Base-by-base conservation (phyloP, 2,888 invertebrate species). In the Cephus pygmeus region DNA sequence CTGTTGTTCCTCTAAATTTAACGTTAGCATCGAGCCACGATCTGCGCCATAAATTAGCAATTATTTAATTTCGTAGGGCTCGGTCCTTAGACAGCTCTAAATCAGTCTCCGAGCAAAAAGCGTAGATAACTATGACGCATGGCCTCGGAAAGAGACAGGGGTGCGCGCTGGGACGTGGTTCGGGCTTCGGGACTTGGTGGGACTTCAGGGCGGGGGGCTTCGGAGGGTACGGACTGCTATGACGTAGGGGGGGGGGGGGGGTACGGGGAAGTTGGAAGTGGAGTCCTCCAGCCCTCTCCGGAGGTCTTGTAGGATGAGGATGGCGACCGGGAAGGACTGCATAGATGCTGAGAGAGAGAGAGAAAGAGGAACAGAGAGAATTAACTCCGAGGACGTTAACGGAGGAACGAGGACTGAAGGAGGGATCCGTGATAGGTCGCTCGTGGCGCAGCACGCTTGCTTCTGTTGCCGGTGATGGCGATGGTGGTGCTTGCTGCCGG, bases 41-140 rank as follows among this genome's bases (percentile, higher is more conserved):
- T 91, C 88, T 90, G 86, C 90, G 89, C 90, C 91, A 91, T 91
- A 91, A 91, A 91, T 91, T 91, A 91, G 91, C 91, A 91, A 91
- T 91, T 91, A 91, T 91, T 91, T 91, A 91, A 91, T 91, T 91
- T 91, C 91, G 91, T 91, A 88, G 91, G 90, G 90, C 90, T 90
- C 88, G 87, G 91, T 91, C 91, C 91, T 91, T 91, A 91, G 91
- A 91, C 91, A 90, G 91, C 91, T 91, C 91, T 91, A 91, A 91
- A 91, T 91, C 91, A 91, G 91, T 91, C 90, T 91, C 90, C 90
- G 88, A 85, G 90, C 91, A 91, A 91, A 91, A 91, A 91, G 91
- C 91, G 91, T 91, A 91, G 91, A 91, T 91, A 91, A 91, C 91
- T 91, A 91, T 91, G 91, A 91, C 90, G 90, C 90, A 91, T 91